Conservation (phyloP, 1,140 invertebrate genomes). For the Gryon sp. region DNA sequence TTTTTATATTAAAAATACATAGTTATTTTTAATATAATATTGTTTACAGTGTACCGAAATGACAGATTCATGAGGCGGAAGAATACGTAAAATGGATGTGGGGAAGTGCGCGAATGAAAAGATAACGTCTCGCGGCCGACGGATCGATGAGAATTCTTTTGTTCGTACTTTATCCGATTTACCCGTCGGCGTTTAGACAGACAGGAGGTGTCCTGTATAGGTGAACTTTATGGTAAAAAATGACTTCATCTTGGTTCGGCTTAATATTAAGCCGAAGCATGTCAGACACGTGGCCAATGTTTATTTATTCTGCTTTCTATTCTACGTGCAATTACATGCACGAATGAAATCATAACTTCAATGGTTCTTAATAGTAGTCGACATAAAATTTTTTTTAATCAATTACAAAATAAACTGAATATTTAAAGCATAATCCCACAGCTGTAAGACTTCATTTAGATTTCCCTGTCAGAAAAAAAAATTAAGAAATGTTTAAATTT, state of each 20-base stretch:
- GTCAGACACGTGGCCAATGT: slow-evolving; percentile 61
- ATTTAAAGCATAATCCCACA: no score
- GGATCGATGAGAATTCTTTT: slow-evolving; percentile 76
- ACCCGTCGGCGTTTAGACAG: slow-evolving; percentile 67
- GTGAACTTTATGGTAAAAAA: slow-evolving; percentile 64
- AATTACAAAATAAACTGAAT: no score
- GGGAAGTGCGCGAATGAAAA: slow-evolving; percentile 70
- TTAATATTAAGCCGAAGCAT: slow-evolving; percentile 69
- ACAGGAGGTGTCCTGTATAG: slow-evolving; percentile 53
- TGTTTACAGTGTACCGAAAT: no score
- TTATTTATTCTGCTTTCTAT: slow-evolving; percentile 65
- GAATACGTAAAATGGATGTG: slow-evolving; percentile 41
- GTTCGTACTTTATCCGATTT: slow-evolving; percentile 76
- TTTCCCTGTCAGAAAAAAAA: no score
- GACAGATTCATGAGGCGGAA: slow-evolving; percentile 35
- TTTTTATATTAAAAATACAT: no score
- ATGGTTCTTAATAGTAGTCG: slow-evolving; percentile 63
- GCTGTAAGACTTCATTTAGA: no score
- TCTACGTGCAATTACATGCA: slow-evolving; percentile 76
- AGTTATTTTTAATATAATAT: no score
- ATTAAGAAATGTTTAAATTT: no score
- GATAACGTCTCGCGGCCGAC: slow-evolving; percentile 75
- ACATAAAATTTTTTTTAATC: slow-evolving; percentile 9
- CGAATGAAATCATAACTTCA: slow-evolving; percentile 70
- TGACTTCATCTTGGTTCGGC: slow-evolving; percentile 72